Conservation (phyloP, 2,797 vertebrate genomes). For the Myotis findleyi region DNA sequence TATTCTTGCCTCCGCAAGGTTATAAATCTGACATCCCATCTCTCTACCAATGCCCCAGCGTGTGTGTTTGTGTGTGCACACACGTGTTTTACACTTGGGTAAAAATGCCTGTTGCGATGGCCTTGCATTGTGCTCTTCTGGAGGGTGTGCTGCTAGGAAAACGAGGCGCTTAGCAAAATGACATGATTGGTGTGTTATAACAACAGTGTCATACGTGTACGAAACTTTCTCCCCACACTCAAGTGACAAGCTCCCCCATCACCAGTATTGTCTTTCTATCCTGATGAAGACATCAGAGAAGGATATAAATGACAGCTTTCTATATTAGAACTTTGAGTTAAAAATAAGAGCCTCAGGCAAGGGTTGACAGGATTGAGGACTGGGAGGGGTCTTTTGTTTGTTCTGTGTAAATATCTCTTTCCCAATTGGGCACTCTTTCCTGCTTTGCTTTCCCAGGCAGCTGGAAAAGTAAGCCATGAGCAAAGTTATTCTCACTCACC, state of each 20-base stretch:
- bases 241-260: conserved; percentile 56
- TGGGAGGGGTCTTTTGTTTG: background rate
- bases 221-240: conserved; percentile 65
- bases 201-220: conserved; percentile 47
- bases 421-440: conserved; percentile 64
- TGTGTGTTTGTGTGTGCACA: background rate
- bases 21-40: conserved; percentile 75
- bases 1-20: conserved; percentile 61
- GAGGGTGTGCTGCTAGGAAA: conserved; percentile 62
- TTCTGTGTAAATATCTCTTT: background rate
- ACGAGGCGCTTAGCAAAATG: background rate
- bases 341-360: conserved; percentile 61
- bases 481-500: conserved; percentile 68
- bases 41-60: conserved; percentile 61
- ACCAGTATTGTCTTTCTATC: conserved; percentile 44
- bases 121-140: conserved; percentile 81
- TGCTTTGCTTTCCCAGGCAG: conserved; percentile 71
- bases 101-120: conserved; percentile 58
- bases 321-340: conserved; percentile 62
- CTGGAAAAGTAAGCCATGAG: conserved; percentile 70
- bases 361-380: conserved; percentile 66
- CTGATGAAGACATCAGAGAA: conserved; percentile 67
- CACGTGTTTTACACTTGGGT: background rate
- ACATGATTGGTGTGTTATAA: conserved; percentile 55
- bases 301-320: conserved; percentile 55